Evolutionary conservation across 1,140 invertebrate species (phyloP).

Genomic region (Papilio polytes): DNA sequence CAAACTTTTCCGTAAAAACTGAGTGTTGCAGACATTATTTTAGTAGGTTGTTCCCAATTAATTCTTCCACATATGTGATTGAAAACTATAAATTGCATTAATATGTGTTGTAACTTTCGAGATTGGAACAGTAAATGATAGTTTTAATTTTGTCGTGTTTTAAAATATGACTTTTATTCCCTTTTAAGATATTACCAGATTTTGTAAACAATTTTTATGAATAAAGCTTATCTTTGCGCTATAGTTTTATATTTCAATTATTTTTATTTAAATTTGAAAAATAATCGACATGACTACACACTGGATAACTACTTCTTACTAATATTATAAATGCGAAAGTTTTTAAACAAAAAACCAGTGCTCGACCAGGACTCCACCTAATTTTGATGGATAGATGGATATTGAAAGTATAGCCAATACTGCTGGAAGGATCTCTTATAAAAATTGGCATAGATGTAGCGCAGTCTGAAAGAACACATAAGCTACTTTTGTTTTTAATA

Average conservation of each 20-base stretch:
- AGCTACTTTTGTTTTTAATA: too few species aligned
- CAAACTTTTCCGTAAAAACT: too few species aligned
- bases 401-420: too few species aligned
- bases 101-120: neutral
- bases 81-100: neutral
- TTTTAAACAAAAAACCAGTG: too few species aligned
- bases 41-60: neutral
- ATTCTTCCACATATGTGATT: neutral
- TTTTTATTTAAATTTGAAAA: neutral
- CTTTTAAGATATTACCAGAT: neutral
- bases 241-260: neutral
- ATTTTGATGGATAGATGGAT: too few species aligned
- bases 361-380: too few species aligned
- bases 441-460: too few species aligned
- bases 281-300: too few species aligned
- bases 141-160: neutral
- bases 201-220: neutral
- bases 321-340: too few species aligned
- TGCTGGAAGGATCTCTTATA: too few species aligned
- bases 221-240: slow-evolving; percentile 1
- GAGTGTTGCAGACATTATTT: neutral
- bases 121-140: neutral
- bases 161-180: neutral
- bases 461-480: too few species aligned
- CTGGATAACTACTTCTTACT: too few species aligned